phyloP scores from a whole-genome alignment of 1,140 invertebrate genomes.

The Neodiprion virginianus region DNA sequence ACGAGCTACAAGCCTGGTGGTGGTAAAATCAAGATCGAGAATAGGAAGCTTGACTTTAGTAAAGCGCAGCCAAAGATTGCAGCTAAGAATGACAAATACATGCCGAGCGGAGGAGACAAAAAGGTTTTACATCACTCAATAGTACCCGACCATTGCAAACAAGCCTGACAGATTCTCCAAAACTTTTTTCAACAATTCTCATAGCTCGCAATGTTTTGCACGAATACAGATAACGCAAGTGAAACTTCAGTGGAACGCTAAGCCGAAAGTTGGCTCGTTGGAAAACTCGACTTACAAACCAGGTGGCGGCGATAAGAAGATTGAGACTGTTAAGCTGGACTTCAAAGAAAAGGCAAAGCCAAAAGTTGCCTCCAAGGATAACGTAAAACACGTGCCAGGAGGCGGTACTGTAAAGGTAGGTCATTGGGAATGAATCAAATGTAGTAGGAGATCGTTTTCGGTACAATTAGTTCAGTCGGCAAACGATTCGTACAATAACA shows the following conservation, averaged over 20 bases:
- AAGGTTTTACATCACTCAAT: slow-evolving; percentile 70
- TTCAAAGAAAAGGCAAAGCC: slow-evolving; percentile 91
- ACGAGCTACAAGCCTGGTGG: slow-evolving; percentile 90
- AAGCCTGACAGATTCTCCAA: slow-evolving; percentile 1
- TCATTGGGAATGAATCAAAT: slow-evolving; percentile 13
- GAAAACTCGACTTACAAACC: slow-evolving; percentile 94
- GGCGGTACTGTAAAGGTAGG: slow-evolving; percentile 90
- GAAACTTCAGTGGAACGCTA: slow-evolving; percentile 91
- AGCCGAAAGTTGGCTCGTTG: slow-evolving; percentile 91
- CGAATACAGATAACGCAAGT: slow-evolving; percentile 76
- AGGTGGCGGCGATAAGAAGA: slow-evolving; percentile 92
- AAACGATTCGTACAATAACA: too few species aligned
- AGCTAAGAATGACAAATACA: slow-evolving; percentile 90
- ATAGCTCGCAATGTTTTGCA: not conserved
- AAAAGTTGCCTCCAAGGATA: slow-evolving; percentile 93
- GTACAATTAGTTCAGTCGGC: too few species aligned
- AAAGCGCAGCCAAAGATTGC: slow-evolving; percentile 84
- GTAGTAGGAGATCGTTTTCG: not conserved
- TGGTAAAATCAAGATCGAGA: slow-evolving; percentile 90
- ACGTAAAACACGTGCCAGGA: slow-evolving; percentile 86
- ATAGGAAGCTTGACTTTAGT: slow-evolving; percentile 83
- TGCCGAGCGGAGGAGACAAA: slow-evolving; percentile 88
- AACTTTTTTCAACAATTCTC: not conserved
- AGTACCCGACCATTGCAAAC: not conserved
- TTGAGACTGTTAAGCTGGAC: slow-evolving; percentile 86